Base-by-base conservation (phyloP, 2,888 invertebrate genomes). In the Lutraria lutraria region DNA sequence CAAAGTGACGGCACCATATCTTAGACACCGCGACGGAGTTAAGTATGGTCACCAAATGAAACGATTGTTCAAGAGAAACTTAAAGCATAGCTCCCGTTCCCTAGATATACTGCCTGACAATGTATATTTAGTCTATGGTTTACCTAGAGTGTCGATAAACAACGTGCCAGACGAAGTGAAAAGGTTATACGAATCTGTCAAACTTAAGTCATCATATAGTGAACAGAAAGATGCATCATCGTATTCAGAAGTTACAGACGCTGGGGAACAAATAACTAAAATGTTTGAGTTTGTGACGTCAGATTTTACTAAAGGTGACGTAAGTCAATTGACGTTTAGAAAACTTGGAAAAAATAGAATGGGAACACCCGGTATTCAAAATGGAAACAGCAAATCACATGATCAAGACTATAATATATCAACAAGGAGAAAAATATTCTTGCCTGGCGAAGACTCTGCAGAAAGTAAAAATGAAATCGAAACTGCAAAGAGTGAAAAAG, bases 61-160 rank as follows among this genome's bases (percentile, higher is more conserved):
- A 53, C 86, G 63, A 31, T 29, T 68, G 21, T 91, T 85, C 16
- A 56, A 52, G 68, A 21, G 34, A 15, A 25, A 63, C 81, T 0
- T 29, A 12, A 43, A 43, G 4, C 16, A 10, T 0, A 52, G 16
- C 16, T 6, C 29, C 3, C n/a, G n/a, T 43, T 72, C 72, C 16
- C 21, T 79, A 10, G 54, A 63, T 15, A 85, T 60, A n/a, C 76
- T 91, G 2, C 25, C 91, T 4, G 91, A 91, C 34, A 89, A 84
- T 43, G 68, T 86, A 21, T 91, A 91, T 43, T 60, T 91, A n/a
- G 85, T 91, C 21, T 91, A 86, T 54, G 91, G 91, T 16, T 68
- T 91, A 68, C 91, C 91, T 0, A 81, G 91, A 63, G 84, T 88
- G 4, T 89, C 89, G 21, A 29, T 91, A n/a, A 34, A 25, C n/a